Evolutionary conservation across 2,797 vertebrate genomes (phyloP), one percentile per base, ranked within the genome.

Genomic region (Oreochromis mossambicus): DNA sequence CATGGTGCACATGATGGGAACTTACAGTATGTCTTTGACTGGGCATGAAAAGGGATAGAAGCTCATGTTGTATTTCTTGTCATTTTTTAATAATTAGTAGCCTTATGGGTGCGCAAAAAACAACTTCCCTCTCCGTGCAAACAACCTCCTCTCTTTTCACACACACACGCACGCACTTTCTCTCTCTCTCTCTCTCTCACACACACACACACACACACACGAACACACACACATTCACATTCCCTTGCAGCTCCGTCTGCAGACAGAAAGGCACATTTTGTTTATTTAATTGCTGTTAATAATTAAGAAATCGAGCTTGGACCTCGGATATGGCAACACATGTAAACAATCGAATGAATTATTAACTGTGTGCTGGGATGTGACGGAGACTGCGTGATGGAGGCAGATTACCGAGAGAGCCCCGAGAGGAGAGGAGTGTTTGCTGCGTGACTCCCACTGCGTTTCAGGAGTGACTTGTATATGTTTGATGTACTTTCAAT

Each of bases 201-300:
- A 52, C 77, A 12, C 75, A 24, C 80, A 83, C 55, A 52, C 77
- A 12, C 75, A 24, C 80, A 66, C 78, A 54, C 63, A 6, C 83
- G 38, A 80, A 19, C 58, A 52, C 58, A 68, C 82, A 38, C 80
- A 58, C 81, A 15, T 52, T 34, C 80, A 36, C 84, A 84, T 84
- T 86, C 83, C 86, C 86, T 76, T 73, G 81, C 85, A 89, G 90
- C 76, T 83, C 82, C 26, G 77, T 78, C 82, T 81, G 82, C 89
- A 87, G 77, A 91, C 87, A 46, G 78, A 77, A 43, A 83, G 87
- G 84, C 88, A 90, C 88, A 87, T 92, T 92, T 92, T 90, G 88
- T 93, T 91, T 85, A 94, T 94, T 95, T 92, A 91, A 94, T 94
- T 92, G 84, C 82, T 91, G 88, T 95, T 94, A 93, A 95, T 94